Conservation (phyloP, 1,140 invertebrate species). For the Aphidius ervi region DNA sequence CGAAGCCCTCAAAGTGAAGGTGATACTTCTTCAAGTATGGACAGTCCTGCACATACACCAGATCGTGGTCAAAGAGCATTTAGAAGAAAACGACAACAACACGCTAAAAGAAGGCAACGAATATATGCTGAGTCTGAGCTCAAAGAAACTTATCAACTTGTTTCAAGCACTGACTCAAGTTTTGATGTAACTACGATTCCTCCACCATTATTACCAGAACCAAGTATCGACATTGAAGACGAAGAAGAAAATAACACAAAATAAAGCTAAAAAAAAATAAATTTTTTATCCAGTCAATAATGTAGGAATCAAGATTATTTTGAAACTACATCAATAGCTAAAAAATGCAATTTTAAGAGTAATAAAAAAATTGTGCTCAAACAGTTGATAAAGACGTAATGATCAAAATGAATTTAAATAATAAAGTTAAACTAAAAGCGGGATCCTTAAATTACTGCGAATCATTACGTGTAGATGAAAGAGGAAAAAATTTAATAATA, state of each 20-base stretch:
- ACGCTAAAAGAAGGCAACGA: conserved; percentile 42
- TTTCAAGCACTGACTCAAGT: conserved; percentile 60
- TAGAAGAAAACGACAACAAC: conserved; percentile 46
- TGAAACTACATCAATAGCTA: too few species aligned
- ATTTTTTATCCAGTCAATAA: conserved; percentile 18
- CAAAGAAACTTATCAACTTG: conserved; percentile 46
- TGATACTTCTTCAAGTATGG: conserved; percentile 52
- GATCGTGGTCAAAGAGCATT: conserved; percentile 45
- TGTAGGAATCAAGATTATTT: too few species aligned
- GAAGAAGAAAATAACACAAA: conserved; percentile 35
- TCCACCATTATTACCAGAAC: conserved; percentile 61
- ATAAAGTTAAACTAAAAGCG: too few species aligned
- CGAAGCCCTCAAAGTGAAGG: conserved; percentile 50
- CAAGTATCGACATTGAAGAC: conserved; percentile 56
- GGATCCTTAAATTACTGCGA: background rate
- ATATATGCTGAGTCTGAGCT: conserved; percentile 49
- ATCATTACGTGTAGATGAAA: conserved; percentile 3
- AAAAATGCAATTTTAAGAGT: too few species aligned
- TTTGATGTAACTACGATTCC: conserved; percentile 66
- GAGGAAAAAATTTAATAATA: background rate
- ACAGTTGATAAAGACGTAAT: too few species aligned
- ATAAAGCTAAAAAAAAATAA: conserved; percentile 31
- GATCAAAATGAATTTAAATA: too few species aligned
- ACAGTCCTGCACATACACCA: conserved; percentile 48
- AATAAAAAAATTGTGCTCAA: too few species aligned